Evolutionary conservation across 2,113 vertebrate species (phyloP), one percentile per base, ranked within the genome.

Genomic region (Xiphias gladius): DNA sequence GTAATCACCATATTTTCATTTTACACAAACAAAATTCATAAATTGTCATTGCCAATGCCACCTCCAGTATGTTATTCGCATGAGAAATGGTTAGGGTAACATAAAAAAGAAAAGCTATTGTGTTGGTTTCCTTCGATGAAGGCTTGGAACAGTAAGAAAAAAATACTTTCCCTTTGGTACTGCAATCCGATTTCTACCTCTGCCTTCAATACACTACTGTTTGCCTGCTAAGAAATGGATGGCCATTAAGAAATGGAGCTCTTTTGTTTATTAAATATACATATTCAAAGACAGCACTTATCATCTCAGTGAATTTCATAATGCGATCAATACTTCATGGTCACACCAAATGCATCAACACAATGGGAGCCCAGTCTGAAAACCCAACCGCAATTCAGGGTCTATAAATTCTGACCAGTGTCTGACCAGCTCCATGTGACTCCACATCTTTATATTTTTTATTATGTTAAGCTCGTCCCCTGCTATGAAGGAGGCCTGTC

Each of bases 221-320:
- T 66, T 46, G 54, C 24, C 77, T 76, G 55, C 66, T 55, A 72
- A 76, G 67, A 81, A 85, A 84, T 74, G 69, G 64, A 75, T 76
- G 30, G 68, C 76, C 83, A 86, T 86, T 91, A 86, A 67, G 68
- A 82, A 85, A 89, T 88, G 67, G 69, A 89, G 30, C 71, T 71
- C 79, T 73, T 30, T 86, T 67, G 61, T 85, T 81, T 82, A 86
- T 84, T 35, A 63, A 80, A 91, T 75, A 85, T 67, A 86, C 54
- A 87, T 83, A 88, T 82, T 83, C 79, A 74, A 86, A 74, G 70
- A 85, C 77, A 85, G 55, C 66, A 81, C 77, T 87, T 74, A 63
- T 89, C 78, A 90, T 89, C 73, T 55, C 59, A 79, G 70, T 77
- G 79, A 71, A 80, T 86, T 91, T 90, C 61, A 80, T 64, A 85